Percentiles rank a stretch among this genome's conserved stretches.
Evolutionary conservation across 2,797 vertebrate species (phyloP).

Genomic region (Sylvilagus floridanus): DNA sequence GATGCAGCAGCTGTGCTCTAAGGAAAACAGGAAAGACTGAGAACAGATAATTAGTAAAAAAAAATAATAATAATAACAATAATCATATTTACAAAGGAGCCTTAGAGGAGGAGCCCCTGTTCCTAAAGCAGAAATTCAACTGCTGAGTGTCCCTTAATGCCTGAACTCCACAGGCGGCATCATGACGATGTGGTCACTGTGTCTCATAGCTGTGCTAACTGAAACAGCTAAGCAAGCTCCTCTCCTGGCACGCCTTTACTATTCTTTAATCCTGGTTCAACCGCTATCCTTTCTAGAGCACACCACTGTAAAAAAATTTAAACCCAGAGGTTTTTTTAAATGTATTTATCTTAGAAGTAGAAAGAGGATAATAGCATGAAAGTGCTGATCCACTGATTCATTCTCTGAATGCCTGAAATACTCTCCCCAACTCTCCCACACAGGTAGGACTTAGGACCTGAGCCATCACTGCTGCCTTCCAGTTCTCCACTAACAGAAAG

Average conservation of each 20-base stretch:
- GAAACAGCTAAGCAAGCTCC: background rate
- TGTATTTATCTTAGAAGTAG: no score
- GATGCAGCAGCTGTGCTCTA: background rate
- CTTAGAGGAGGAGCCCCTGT: background rate
- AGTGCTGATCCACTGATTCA: no score
- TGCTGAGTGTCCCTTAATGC: background rate
- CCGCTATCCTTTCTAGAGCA: background rate
- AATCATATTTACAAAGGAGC: conserved; percentile 30
- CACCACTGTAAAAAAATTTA: no score
- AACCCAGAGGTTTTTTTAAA: no score
- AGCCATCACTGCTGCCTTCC: no score
- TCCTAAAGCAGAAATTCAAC: background rate
- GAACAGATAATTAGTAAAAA: conserved; percentile 38
- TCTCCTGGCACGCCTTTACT: background rate
- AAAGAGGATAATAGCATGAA: no score
- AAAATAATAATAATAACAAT: no score
- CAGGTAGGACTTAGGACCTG: no score
- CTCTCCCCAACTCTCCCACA: no score
- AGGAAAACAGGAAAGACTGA: conserved; percentile 37
- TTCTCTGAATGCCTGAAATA: no score
- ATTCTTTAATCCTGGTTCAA: background rate
- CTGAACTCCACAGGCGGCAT: background rate
- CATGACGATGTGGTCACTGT: background rate
- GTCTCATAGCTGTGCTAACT: background rate
- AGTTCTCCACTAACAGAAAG: no score